Evolutionary conservation across 2,797 vertebrate genomes (phyloP), one percentile per base, ranked within the genome.

Genomic region (Microctenopoma steveboyesi): DNA sequence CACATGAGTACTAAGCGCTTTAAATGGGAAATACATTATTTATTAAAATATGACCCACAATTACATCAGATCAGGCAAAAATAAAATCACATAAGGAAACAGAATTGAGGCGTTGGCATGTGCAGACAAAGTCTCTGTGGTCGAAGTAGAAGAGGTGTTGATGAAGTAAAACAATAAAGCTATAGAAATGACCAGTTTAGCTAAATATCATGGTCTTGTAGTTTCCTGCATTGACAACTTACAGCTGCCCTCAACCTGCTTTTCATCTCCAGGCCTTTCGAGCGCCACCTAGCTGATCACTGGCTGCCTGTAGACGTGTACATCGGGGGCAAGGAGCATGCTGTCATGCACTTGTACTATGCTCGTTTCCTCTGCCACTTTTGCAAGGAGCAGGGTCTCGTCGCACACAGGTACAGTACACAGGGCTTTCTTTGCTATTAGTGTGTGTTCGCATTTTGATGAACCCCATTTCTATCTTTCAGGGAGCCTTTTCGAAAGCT

Each of bases 301-400:
- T 99, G 98, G 98, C 94, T 99, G 91, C 98, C 98, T 2, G 98
- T 99, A 82, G 97, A 99, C 50, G 85, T 99, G 71, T 99, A 99
- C 90, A 92, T 99, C 0, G 98, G 98, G 13, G 98, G 98, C 33
- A 99, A 99, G 78, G 98, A 99, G 50, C 98, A 99, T 0, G 98
- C 97, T 0, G 97, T 99, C 79, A 97, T 99, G 98, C 98, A 99
- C 71, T 86, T 99, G 80, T 99, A 98, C 91, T 99, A 97, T 0
- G 97, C 98, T 0, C 95, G 98, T 37, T 99, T 99, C 91, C 91
- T 99, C 40, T 95, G 90, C 74, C 98, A 99, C 85, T 99, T 99
- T 90, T 99, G 96, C 90, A 92, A 91, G 37, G 92, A 95, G 61
- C 94, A 96, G 59, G 95, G 95, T 69, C 93, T 99, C 78, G 94